phyloP scores from a whole-genome alignment of 2,113 vertebrate genomes.

The Ochotona curzoniae region DNA sequence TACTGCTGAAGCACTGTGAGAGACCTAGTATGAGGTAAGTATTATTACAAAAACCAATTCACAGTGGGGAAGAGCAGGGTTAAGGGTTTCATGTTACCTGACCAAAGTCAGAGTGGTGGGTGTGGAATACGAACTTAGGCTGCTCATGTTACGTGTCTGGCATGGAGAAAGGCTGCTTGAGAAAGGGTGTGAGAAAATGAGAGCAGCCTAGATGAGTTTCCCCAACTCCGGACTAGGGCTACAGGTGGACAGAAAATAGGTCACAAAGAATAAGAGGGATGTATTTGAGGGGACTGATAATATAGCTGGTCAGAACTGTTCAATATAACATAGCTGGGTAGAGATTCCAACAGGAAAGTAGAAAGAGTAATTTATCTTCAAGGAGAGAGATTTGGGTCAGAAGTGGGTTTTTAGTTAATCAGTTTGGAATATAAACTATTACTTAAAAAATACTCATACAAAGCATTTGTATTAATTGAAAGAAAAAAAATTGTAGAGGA shows the following conservation, averaged over 20 bases:
- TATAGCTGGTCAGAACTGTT: not conserved
- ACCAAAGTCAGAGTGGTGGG: not conserved
- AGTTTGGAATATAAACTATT: slow-evolving; percentile 2
- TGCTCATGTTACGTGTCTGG: not conserved
- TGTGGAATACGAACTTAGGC: not conserved
- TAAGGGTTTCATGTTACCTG: not conserved
- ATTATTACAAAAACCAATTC: not conserved
- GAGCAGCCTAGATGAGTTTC: not conserved
- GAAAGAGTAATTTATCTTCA: not conserved
- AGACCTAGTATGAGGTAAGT: not conserved
- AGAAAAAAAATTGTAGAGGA: not conserved
- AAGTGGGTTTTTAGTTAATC: slow-evolving; percentile 26
- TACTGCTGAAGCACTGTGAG: not conserved
- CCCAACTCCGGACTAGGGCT: not conserved
- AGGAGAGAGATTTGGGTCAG: not conserved
- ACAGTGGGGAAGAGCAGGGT: not conserved
- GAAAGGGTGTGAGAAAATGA: not conserved
- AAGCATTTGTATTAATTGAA: not conserved
- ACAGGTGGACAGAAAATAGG: not conserved
- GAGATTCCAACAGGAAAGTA: not conserved
- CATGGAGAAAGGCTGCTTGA: not conserved
- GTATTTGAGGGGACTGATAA: not conserved
- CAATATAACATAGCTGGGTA: not conserved
- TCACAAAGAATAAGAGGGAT: not conserved
- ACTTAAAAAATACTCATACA: slow-evolving; percentile 17